Base-by-base conservation (phyloP, 2,888 invertebrate species). In the Ornithoptera alexandrae region DNA sequence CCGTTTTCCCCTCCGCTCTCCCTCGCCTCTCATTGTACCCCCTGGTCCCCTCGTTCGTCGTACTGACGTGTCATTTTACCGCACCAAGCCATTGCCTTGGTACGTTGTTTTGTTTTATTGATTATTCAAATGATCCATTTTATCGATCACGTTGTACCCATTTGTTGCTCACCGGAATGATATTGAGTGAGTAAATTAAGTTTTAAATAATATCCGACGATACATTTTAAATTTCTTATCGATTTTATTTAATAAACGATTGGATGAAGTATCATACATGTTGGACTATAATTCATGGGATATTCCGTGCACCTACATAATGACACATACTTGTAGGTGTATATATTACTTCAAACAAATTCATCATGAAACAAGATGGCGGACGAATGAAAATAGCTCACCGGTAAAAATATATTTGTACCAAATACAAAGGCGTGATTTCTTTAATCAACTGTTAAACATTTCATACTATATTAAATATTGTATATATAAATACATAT, bases 301-400 rank as follows among this genome's bases (percentile, higher is more conserved):
- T 50, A 50, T 2, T 50, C 12, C 62, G 66, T 58, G 60, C 68
- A 67, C 30, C 18, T 39, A 56, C 22, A 63, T 65, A 46, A 67
- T 67, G 62, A 59, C 59, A 70, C 62, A 66, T 57, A 59, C 59
- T 66, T 58, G 62, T 57, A 50, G 67, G 67, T 71, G 74, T 74
- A 76, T 73, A 70, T 70, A 75, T 72, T 75, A 75, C 75, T 73
- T 76, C 75, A 74, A 74, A 77, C 79, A 86, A 59, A 87, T 88
- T 87, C 84, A 83, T 88, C 86, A 88, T 84, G 80, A 84, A 81
- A 88, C 90, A 91, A 90, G 87, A 90, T 90, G 90, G 90, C 90
- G 87, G 89, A 76, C 82, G 81, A 77, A 81, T 81, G 81, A 83
- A 87, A 88, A 86, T 87, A 89, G 86, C 81, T 79, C 81, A 81